Evolutionary conservation across 2,113 vertebrate genomes (phyloP).

Genomic region (Sylvia atricapilla): DNA sequence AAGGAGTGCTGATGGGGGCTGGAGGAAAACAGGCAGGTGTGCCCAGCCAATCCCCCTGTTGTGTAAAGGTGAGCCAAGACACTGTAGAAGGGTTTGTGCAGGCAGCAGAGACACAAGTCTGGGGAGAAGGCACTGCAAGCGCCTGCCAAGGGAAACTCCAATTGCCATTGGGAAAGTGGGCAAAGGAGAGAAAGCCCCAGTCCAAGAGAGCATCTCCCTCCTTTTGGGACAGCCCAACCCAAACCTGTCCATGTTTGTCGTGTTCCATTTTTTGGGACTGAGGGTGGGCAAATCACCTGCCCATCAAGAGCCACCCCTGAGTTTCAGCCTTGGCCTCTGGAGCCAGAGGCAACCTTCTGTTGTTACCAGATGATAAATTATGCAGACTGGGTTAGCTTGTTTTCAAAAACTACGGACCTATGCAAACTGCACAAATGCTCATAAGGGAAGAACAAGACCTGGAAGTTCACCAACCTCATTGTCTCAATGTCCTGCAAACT

Average conservation of each 20-base stretch:
- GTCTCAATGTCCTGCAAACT: not conserved
- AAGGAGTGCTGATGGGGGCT: no score
- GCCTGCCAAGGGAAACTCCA: not conserved
- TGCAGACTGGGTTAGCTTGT: accelerated
- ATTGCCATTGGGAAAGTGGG: not conserved
- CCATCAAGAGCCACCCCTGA: not conserved
- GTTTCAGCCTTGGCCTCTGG: not conserved
- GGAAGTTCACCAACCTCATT: not conserved
- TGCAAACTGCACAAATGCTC: not conserved
- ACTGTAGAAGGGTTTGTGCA: accelerated
- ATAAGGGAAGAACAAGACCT: not conserved
- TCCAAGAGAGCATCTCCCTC: not conserved
- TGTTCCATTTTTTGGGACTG: accelerated
- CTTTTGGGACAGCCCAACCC: accelerated
- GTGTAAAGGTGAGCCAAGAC: accelerated
- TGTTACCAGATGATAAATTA: not conserved
- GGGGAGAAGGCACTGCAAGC: accelerated
- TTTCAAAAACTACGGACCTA: not conserved
- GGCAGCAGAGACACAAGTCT: accelerated
- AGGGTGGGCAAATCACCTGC: not conserved
- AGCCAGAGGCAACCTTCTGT: not conserved
- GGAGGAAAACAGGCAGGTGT: accelerated
- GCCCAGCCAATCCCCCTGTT: accelerated
- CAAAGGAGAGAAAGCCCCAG: not conserved
- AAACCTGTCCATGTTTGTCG: accelerated